Percentiles rank a stretch among this genome's conserved stretches.
phyloP scores from a whole-genome alignment of 2,797 vertebrate genomes.

The Sebastes steindachneri region DNA sequence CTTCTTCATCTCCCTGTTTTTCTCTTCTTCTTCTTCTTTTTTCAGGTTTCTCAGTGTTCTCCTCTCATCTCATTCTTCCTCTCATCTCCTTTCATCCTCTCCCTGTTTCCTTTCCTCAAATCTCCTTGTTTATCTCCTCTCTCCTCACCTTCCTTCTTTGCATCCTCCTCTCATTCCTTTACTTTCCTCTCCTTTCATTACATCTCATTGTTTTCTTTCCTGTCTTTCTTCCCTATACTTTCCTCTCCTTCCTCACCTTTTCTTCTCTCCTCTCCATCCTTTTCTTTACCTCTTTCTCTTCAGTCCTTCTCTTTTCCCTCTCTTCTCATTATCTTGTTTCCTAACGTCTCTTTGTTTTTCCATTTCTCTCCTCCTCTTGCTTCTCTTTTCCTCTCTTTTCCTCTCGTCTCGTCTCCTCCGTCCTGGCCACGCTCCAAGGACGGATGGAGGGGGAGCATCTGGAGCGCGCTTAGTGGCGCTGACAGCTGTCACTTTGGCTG shows the following conservation, averaged over 20 bases:
- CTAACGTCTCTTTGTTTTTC: background rate
- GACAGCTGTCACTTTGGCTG: slow-evolving; percentile 79
- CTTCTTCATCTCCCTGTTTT: background rate
- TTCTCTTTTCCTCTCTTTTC: background rate
- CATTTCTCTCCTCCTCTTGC: background rate
- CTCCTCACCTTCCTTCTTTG: background rate
- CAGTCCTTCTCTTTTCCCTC: background rate
- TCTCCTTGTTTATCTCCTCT: background rate
- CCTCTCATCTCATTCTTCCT: background rate
- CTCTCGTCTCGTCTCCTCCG: slow-evolving; percentile 1
- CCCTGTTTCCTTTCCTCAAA: background rate
- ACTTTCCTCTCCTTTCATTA: background rate
- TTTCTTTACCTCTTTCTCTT: background rate
- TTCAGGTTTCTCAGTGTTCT: background rate
- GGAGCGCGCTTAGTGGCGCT: slow-evolving; percentile 60
- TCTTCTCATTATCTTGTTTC: background rate
- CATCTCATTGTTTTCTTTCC: background rate
- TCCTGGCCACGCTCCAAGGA: slow-evolving; percentile 69
- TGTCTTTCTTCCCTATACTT: background rate
- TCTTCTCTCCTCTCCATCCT: background rate
- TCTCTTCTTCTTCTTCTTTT: background rate
- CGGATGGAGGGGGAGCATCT: slow-evolving; percentile 55
- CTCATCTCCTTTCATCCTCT: background rate
- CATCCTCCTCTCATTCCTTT: background rate
- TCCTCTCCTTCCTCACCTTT: background rate